Evolutionary conservation across 1,140 invertebrate genomes (phyloP).

Genomic region (Drosophila serrata): DNA sequence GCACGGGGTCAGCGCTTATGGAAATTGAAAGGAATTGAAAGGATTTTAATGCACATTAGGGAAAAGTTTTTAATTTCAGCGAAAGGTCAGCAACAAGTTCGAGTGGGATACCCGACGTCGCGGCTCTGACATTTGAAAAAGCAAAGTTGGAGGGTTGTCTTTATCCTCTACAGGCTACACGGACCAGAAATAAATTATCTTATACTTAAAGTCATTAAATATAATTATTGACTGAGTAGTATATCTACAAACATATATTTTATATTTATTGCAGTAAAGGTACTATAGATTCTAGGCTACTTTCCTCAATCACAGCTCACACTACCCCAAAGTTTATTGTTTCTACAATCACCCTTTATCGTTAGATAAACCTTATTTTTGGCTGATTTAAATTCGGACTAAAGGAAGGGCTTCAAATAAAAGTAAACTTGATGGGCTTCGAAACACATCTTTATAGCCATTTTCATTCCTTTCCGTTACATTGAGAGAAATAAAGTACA

Average conservation of each 20-base stretch:
- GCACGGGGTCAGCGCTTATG: constrained; percentile 58
- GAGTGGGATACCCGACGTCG: not conserved
- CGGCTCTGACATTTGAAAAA: not conserved
- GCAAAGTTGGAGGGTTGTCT: not conserved
- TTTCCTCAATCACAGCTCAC: not conserved
- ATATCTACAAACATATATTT: too few relatives aligned
- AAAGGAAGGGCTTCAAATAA: not conserved
- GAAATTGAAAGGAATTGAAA: constrained; percentile 56
- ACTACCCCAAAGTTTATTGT: not conserved
- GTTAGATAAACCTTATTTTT: not conserved
- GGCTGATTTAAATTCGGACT: constrained; percentile 2
- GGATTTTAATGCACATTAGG: constrained; percentile 52
- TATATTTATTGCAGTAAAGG: not conserved
- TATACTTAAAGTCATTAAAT: too few relatives aligned
- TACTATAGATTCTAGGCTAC: not conserved
- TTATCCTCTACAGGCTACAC: not conserved
- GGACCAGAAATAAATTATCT: not conserved
- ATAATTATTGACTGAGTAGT: too few relatives aligned
- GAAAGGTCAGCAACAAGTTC: constrained; percentile 59
- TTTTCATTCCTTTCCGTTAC: constrained; percentile 1
- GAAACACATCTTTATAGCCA: constrained; percentile 4
- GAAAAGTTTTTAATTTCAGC: constrained; percentile 57
- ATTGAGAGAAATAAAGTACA: constrained; percentile 9
- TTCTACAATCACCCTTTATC: not conserved
- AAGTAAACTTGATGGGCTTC: constrained; percentile 3